A percentile compares a stretch with the other conserved stretches of the same genome.
Conservation (phyloP, 2,113 vertebrate species). For the Apteryx mantelli region DNA sequence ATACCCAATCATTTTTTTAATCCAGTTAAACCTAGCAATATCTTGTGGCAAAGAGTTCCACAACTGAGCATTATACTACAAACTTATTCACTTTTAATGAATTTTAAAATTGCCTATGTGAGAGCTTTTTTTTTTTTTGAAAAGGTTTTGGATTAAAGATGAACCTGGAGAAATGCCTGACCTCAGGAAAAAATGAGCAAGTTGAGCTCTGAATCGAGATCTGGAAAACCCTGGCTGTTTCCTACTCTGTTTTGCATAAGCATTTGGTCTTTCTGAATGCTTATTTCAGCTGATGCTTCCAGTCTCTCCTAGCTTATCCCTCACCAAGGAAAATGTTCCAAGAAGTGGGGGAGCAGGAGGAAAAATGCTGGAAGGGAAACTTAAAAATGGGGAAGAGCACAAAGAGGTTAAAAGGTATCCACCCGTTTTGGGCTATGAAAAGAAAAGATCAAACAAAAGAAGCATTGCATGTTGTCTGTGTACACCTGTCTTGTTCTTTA, state of each 20-base stretch:
- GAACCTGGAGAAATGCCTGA: not conserved
- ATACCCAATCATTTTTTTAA: not conserved
- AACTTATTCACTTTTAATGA: not conserved
- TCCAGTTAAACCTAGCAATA: slow-evolving; percentile 24
- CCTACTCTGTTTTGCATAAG: not conserved
- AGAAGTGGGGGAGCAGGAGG: rapidly evolving
- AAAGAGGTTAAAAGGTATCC: not conserved
- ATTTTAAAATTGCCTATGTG: not conserved
- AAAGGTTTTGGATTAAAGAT: not conserved
- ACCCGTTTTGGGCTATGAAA: not conserved
- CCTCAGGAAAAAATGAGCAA: not conserved
- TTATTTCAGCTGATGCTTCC: not conserved
- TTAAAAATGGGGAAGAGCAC: rapidly evolving
- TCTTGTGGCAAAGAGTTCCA: not conserved
- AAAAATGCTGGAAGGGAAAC: not conserved
- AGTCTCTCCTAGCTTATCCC: not conserved
- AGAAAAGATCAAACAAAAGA: not conserved
- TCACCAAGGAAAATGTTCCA: not conserved
- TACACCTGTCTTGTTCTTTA: not conserved
- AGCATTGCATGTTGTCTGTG: not conserved
- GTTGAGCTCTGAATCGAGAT: not conserved
- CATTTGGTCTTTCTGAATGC: not conserved
- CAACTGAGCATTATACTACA: not conserved
- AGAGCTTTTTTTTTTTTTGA: not conserved
- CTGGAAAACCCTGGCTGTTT: not conserved